Evolutionary conservation across 2,888 invertebrate genomes (phyloP), one percentile per base, ranked within the genome.

Genomic region (Isotomurus palustris): DNA sequence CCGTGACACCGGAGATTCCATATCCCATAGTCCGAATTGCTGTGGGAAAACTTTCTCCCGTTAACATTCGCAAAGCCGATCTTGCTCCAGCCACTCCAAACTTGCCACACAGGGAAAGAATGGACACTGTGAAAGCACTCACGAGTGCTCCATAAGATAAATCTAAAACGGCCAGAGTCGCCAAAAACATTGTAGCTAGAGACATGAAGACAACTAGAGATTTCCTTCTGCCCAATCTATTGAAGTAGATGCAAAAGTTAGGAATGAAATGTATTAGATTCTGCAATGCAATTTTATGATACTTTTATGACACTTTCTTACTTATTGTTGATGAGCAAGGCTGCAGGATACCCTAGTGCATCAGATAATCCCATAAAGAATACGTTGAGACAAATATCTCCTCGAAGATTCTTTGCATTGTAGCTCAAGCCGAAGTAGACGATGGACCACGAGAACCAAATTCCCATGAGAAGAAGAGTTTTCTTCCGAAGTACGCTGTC

Each of bases 361-460:
- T 67, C 67, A 1, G 58, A 48, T 3, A 58, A 21, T 2, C 65
- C 67, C 57, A 67, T 45, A 3, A 63, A 35, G 8, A 38, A 41
- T 8, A 66, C 55, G 35, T 62, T 67, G 38, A 60, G 24, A 36
- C 62, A 60, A 10, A 48, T 25, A 52, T 63, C 54, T 17, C 63
- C 65, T 3, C 35, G 44, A 28, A 66, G 36, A 38, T 64, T 67
- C 35, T 62, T 63, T 1, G 58, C 56, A 50, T 68, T 68, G 52
- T 59, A 68, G 22, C 64, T 63, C 10, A 67, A 47, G 27, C 67
- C 67, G 53, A 56, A 67, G 28, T 67, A 67, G 4, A 62, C 60
- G 12, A 58, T 32, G 2, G 58, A 32, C 66, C 63, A 61, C 1
- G 62, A 44, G 29, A 64, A 67, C 67, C 64, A 64, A 36, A 60